Base-by-base conservation (phyloP, 2,113 vertebrate species). In the Sceloporus undulatus region DNA sequence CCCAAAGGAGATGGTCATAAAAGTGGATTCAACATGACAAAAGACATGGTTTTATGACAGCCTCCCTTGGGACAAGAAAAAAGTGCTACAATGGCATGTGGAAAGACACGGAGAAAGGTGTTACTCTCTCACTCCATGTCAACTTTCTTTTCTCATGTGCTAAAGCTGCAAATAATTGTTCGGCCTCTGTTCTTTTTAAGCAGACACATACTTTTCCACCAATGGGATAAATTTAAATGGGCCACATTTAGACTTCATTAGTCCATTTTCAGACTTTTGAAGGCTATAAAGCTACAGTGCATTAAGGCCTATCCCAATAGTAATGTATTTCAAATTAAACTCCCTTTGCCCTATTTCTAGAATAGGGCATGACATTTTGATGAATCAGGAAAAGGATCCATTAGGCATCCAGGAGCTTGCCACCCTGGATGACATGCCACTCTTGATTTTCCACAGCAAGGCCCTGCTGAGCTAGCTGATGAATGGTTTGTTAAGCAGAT, bases 211-310 rank as follows among this genome's bases (percentile, higher is more conserved):
- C 40, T 1, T 68, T 34, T 29, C 48, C 19, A 18, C 19, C 54
- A 27, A 89, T n/a, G 86, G 62, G 77, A 27, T 48, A 62, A 62
- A 5, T 0, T 21, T 52, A 86, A 59, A 84, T 84, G 70, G 90
- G 25, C 27, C 16, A 84, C 81, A 89, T 87, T 16, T 74, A 82
- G 38, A 92, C 40, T 59, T 48, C 93, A 74, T 93, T 93, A 94
- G 91, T 93, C 93, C 89, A 91, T 92, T 93, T 87, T 93, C 92
- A 74, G 92, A 92, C 0, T 3, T 4, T 16, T 25, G 23, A 91
- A 73, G 40, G 14, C 74, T 27, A 79, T 40, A 68, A 16, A 65
- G 25, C 48, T 65, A 48, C 73, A 23, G 38, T 5, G 16, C 82
- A 74, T 54, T 8, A 54, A 76, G 6, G n/a, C 40, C 13, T 21